Conservation (phyloP, 2,797 vertebrate genomes). For the Hemibagrus guttatus region DNA sequence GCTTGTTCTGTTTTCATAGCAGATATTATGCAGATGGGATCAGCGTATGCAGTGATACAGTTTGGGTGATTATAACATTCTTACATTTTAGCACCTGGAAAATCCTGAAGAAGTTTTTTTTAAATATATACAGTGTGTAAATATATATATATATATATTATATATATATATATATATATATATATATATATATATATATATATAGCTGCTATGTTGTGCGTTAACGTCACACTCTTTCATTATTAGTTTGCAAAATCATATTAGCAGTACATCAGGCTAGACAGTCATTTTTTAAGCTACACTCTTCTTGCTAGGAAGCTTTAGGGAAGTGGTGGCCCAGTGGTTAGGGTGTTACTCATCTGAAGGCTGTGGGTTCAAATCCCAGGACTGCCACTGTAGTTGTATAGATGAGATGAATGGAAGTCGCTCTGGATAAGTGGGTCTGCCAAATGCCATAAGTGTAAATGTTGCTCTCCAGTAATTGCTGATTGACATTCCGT, state of each 20-base stretch:
- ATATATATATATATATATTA: no score
- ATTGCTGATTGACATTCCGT: neutral
- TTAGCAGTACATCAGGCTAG: neutral
- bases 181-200: no score
- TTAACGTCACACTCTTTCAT: neutral
- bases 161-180: no score
- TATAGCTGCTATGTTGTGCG: neutral
- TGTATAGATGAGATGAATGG: no score
- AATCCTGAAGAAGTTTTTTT: neutral
- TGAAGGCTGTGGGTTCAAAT: no score
- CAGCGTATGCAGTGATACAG: no score
- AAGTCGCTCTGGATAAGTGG: neutral
- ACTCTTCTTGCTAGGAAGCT: neutral
- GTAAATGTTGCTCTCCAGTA: neutral
- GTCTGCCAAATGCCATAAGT: no score
- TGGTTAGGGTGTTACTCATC: no score
- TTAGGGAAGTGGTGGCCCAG: no score
- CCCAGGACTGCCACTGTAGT: no score
- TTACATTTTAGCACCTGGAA: neutral
- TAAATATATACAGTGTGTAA: no score
- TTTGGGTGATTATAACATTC: neutral
- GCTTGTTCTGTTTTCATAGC: neutral
- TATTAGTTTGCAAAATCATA: neutral
- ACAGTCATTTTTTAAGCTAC: neutral
- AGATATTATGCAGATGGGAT: neutral